phyloP scores from a whole-genome alignment of 2,113 vertebrate genomes.

The Lipotes vexillifer region DNA sequence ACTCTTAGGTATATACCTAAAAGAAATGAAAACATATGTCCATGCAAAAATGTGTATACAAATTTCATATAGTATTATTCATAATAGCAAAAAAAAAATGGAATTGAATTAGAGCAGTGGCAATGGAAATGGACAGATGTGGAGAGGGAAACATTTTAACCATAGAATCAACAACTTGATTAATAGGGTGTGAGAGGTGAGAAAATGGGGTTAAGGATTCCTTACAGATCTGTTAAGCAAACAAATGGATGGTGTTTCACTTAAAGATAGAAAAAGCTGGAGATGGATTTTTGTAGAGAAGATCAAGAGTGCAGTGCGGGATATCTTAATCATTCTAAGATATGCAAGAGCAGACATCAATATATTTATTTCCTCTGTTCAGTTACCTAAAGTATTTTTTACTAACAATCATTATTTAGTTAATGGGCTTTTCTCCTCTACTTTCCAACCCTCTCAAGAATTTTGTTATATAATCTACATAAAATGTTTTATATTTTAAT shows the following conservation, averaged over 20 bases:
- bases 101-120: not conserved
- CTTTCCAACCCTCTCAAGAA: not conserved
- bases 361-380: not conserved
- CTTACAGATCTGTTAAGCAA: not conserved
- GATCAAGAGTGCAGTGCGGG: not conserved
- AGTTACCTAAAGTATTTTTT: not conserved
- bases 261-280: not conserved
- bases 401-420: not conserved
- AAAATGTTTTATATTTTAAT: constrained; percentile 32
- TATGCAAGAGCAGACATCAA: not conserved
- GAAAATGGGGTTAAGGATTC: not conserved
- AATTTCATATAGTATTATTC: not conserved
- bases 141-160: not conserved
- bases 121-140: not conserved
- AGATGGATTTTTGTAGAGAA: not conserved
- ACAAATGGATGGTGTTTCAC: not conserved
- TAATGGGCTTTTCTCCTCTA: not conserved
- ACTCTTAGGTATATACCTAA: not conserved
- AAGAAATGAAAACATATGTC: not conserved
- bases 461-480: not conserved
- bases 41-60: not conserved
- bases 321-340: not conserved
- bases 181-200: not conserved
- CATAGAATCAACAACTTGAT: not conserved
- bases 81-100: not conserved